Conservation (phyloP, 2,113 vertebrate species). For the Terrapene triunguis region DNA sequence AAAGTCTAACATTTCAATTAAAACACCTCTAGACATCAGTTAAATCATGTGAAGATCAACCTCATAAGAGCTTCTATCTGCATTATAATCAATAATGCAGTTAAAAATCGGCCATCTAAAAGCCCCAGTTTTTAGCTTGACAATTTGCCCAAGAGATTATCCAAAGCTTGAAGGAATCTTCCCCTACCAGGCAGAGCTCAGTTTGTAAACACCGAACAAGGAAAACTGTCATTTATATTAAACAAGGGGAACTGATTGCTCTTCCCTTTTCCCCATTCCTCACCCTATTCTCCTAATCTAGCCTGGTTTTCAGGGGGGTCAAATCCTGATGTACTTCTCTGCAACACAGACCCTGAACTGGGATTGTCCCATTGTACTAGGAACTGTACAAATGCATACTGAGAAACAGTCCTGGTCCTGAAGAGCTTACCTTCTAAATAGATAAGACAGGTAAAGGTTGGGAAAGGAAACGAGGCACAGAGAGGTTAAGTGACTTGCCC, state of each 20-base stretch:
- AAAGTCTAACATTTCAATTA: slow-evolving; percentile 74
- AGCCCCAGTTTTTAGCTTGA: slow-evolving; percentile 66
- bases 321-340: not conserved
- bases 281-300: not conserved
- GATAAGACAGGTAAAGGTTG: not conserved
- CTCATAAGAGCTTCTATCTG: slow-evolving; percentile 52
- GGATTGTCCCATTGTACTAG: not conserved
- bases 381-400: not conserved
- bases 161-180: slow-evolving; percentile 62
- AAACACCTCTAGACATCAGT: slow-evolving; percentile 68
- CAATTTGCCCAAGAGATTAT: slow-evolving; percentile 72
- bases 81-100: slow-evolving; percentile 70
- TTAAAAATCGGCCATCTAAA: slow-evolving; percentile 71
- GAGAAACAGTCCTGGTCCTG: not conserved
- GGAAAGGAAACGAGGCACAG: not conserved
- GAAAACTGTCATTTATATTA: slow-evolving; percentile 46
- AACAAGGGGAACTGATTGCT: not conserved
- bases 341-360: not conserved
- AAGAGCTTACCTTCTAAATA: not conserved
- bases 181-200: slow-evolving; percentile 56
- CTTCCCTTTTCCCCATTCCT: not conserved
- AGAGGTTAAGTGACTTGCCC: not conserved
- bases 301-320: slow-evolving; percentile 5
- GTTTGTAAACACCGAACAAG: slow-evolving; percentile 66
- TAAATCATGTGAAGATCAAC: slow-evolving; percentile 74